Evolutionary conservation across 2,888 invertebrate species (phyloP), one percentile per base, ranked within the genome.

Genomic region (Amphimallon solstitiale): DNA sequence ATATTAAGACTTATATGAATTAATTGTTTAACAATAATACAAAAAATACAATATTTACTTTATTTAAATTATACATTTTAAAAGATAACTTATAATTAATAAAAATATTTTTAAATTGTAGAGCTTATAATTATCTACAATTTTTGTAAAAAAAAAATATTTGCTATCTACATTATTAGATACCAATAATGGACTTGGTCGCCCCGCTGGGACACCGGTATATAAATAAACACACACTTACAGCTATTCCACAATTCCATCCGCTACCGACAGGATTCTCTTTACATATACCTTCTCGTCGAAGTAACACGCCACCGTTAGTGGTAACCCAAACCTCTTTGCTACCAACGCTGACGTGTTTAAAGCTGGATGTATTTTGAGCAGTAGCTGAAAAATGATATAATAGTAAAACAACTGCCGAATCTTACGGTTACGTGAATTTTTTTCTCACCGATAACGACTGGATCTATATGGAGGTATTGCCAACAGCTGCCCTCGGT

Each of bases 401-500:
- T n/a, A n/a, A n/a, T n/a, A n/a, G n/a, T n/a, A n/a, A n/a, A n/a
- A n/a, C n/a, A n/a, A n/a, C n/a, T n/a, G n/a, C n/a, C n/a, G n/a
- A n/a, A n/a, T n/a, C n/a, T n/a, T n/a, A n/a, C n/a, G n/a, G n/a
- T 45, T 46, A 19, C 35, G 35, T 14, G 7, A 19, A 12, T 34
- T 12, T 12, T 21, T 23, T 43, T 62, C 77, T 75, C 75, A 82
- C 82, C 79, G 29, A 88, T 83, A 75, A 88, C 85, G 72, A 86
- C 85, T 45, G 87, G 85, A 80, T 88, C 85, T 62, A 86, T 83
- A 2, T 84, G 84, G 60, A 90, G 79, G 78, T 88, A 86, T 81
- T 91, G 91, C 96, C 96, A 96, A 76, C 91, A 88, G 19, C 92
- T 92, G 23, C 96, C 96, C 78, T 92, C 93, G 0, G 91, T 94